A percentile compares a stretch with the other conserved stretches of the same genome.
Evolutionary conservation across 2,888 invertebrate genomes (phyloP).

Genomic region (Myathropa florea): DNA sequence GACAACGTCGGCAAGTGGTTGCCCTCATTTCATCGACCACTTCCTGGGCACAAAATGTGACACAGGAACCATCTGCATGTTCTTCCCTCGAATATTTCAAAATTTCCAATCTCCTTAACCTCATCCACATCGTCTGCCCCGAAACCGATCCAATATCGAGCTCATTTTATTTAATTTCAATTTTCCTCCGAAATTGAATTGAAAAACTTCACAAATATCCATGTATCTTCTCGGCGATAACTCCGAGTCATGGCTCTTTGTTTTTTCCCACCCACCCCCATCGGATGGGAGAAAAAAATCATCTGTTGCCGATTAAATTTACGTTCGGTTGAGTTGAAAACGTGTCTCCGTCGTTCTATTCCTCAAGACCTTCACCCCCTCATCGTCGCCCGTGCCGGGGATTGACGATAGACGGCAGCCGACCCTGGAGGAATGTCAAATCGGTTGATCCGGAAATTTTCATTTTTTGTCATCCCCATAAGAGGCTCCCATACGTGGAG

Average conservation of each 20-base stretch:
- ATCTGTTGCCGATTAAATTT: slow-evolving; percentile 42
- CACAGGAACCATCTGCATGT: neutral
- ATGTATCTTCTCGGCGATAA: neutral
- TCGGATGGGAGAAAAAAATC: slow-evolving; percentile 4
- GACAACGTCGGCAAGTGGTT: neutral
- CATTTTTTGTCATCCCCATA: neutral
- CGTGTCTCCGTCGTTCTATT: neutral
- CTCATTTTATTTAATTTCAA: neutral
- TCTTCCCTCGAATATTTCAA: neutral
- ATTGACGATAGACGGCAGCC: neutral
- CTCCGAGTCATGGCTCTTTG: neutral
- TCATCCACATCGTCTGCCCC: neutral
- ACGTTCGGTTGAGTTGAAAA: slow-evolving; percentile 22
- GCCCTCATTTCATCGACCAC: neutral
- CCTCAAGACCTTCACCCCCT: neutral
- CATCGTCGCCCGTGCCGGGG: neutral
- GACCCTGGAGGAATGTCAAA: neutral
- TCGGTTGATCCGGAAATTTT: slow-evolving; percentile 19
- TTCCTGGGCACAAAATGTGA: neutral
- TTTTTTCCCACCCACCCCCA: neutral
- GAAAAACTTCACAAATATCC: slow-evolving; percentile 8
- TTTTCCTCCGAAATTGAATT: slow-evolving; percentile 15
- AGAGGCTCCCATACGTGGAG: neutral
- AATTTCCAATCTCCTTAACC: neutral
- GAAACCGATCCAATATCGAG: neutral